Evolutionary conservation across 2,113 vertebrate genomes (phyloP).

Genomic region (Hippocampus zosterae): DNA sequence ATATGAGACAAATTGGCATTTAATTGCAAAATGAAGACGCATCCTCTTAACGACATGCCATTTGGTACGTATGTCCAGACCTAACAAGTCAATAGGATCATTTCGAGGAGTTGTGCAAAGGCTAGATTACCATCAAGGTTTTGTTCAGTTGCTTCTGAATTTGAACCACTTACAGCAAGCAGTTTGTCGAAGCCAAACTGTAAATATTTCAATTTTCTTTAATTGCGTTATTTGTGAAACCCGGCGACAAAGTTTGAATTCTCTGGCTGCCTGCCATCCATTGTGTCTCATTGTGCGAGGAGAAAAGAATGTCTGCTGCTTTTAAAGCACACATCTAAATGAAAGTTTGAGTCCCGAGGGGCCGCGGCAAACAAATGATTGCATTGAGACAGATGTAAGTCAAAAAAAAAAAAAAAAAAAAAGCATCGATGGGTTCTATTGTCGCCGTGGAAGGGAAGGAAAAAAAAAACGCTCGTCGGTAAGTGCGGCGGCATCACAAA

Average conservation of each 20-base stretch:
- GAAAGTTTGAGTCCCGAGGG: slow-evolving; percentile 48
- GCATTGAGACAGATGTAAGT: slow-evolving; percentile 48
- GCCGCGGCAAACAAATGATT: slow-evolving; percentile 55
- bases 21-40: too few species aligned
- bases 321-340: slow-evolving; percentile 37
- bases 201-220: background rate
- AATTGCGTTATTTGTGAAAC: background rate
- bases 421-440: slow-evolving; percentile 48
- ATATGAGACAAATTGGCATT: too few species aligned
- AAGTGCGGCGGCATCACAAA: slow-evolving; percentile 64
- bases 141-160: background rate
- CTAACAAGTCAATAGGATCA: too few species aligned
- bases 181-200: too few species aligned
- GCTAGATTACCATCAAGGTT: background rate
- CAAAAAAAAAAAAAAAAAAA: slow-evolving; percentile 28
- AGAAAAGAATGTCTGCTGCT: background rate
- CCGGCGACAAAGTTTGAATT: background rate
- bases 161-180: too few species aligned
- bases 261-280: background rate
- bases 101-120: too few species aligned
- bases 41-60: too few species aligned
- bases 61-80: too few species aligned
- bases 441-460: slow-evolving; percentile 31
- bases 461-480: slow-evolving; percentile 27
- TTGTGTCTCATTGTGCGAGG: background rate